phyloP scores from a whole-genome alignment of 2,888 invertebrate species.

The Nebria brevicollis region DNA sequence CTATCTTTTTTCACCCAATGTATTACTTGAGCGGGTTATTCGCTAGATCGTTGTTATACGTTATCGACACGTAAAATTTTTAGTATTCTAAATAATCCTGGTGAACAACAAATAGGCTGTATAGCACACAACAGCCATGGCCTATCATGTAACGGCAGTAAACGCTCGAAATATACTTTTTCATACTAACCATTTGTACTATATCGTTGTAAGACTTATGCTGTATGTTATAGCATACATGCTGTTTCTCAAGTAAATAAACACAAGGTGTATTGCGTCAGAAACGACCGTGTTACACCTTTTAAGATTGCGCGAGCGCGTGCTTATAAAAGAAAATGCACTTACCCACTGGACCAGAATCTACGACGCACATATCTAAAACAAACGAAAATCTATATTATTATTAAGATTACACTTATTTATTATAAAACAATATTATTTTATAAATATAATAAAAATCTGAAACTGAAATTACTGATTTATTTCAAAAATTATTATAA shows the following conservation, averaged over 20 bases:
- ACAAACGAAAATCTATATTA: background rate
- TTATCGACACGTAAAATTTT: conserved; percentile 47
- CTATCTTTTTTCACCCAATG: conserved; percentile 8
- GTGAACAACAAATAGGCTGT: conserved; percentile 45
- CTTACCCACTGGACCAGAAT: background rate
- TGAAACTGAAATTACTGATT: no score
- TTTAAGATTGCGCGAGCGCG: background rate
- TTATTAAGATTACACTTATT: background rate
- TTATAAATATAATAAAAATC: no score
- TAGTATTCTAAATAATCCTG: conserved; percentile 46
- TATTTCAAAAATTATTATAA: no score
- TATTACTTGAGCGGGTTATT: conserved; percentile 4
- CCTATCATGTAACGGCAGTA: conserved; percentile 28
- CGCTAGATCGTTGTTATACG: conserved; percentile 37
- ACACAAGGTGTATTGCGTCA: conserved; percentile 25
- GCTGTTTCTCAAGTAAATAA: conserved; percentile 25
- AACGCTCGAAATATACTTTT: conserved; percentile 30
- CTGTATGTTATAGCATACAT: conserved; percentile 8
- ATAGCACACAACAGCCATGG: conserved; percentile 24
- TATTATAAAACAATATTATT: background rate
- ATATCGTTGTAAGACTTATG: background rate
- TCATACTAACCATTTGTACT: background rate
- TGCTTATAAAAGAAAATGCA: background rate
- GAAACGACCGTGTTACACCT: background rate
- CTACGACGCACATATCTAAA: background rate